These are phyloP conservation scores for Channa striata DNA, from an alignment of 2,797 vertebrate genomes.

Conservation along the genomic window DNA sequence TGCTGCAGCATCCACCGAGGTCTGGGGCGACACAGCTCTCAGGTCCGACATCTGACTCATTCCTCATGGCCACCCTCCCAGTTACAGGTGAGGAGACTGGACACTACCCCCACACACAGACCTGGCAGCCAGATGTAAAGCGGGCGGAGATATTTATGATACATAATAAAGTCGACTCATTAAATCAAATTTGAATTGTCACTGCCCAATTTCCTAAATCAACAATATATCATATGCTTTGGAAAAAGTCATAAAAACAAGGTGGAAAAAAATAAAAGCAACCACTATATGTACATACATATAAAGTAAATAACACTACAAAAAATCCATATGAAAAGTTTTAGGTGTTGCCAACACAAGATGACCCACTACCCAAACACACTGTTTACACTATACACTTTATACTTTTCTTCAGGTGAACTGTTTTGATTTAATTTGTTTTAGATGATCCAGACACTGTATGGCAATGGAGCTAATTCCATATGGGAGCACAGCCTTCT, in stretches of 20 bases:
- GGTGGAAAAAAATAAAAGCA: too few relatives aligned
- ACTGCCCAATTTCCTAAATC: too few relatives aligned
- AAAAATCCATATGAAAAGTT: too few relatives aligned
- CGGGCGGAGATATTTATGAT: too few relatives aligned
- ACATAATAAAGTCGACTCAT: background rate
- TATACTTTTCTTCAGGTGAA: background rate
- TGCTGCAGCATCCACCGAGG: slow-evolving; percentile 98
- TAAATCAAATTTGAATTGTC: too few relatives aligned
- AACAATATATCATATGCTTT: too few relatives aligned
- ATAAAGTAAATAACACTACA: too few relatives aligned
- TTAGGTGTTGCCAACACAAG: too few relatives aligned
- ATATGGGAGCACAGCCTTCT: slow-evolving; percentile 99
- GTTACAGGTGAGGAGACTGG: slow-evolving; percentile 88
- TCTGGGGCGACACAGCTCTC: slow-evolving; percentile 96
- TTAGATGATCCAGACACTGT: slow-evolving; percentile 97
- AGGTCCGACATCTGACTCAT: slow-evolving; percentile 96
- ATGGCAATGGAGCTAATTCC: slow-evolving; percentile 97
- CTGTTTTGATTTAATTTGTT: slow-evolving; percentile 15
- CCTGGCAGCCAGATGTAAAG: background rate
- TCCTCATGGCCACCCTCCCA: slow-evolving; percentile 93
- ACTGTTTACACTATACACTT: background rate
- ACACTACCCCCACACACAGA: background rate
- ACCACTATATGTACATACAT: too few relatives aligned
- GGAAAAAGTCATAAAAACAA: too few relatives aligned
- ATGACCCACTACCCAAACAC: too few relatives aligned